These are phyloP conservation scores for Picathartes gymnocephalus DNA, from an alignment of 2,113 vertebrate genomes.

Conservation along the genomic window DNA sequence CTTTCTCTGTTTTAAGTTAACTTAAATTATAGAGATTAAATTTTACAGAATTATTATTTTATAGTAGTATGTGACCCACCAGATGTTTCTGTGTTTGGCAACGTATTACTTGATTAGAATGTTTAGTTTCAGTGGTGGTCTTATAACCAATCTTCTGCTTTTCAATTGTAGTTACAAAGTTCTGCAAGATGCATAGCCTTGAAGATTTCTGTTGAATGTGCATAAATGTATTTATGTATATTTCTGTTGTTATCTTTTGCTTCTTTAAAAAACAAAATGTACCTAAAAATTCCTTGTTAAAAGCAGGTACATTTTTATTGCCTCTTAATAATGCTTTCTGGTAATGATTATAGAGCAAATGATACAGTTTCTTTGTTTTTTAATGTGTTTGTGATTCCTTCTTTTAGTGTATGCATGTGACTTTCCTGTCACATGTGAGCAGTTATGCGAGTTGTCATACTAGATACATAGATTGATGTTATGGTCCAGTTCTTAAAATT, in stretches of 20 bases:
- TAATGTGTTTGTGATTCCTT: neutral
- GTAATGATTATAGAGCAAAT: neutral
- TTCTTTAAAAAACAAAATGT: neutral
- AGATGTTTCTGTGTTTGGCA: neutral
- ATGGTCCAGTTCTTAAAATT: neutral
- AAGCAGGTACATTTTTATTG: neutral
- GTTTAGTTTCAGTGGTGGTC: neutral
- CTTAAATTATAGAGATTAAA: neutral
- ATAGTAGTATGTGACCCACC: neutral
- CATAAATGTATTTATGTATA: neutral
- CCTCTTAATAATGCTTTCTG: neutral
- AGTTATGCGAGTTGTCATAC: neutral
- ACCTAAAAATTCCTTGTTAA: neutral
- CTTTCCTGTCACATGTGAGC: neutral
- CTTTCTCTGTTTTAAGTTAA: neutral
- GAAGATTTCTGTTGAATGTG: neutral
- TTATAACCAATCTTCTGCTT: neutral
- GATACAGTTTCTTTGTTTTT: neutral
- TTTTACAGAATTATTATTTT: neutral
- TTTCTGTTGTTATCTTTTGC: neutral
- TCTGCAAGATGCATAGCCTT: neutral
- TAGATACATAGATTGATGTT: neutral
- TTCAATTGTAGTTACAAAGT: neutral
- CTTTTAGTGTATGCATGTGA: neutral
- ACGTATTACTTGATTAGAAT: neutral